phyloP scores from a whole-genome alignment of 2,797 vertebrate species.

The Sandelia bainsii region DNA sequence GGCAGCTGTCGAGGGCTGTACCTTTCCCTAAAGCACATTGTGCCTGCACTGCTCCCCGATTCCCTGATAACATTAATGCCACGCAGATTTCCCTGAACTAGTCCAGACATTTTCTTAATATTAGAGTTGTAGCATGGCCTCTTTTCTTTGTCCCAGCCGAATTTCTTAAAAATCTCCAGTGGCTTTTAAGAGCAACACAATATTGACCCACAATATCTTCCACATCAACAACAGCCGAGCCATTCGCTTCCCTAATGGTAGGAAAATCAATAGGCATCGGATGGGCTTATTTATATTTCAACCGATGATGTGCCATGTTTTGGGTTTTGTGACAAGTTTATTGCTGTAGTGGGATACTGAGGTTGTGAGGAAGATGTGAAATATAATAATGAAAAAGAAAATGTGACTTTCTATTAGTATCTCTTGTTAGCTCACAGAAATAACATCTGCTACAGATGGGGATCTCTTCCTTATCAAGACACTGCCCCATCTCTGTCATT shows the following conservation, averaged over 20 bases:
- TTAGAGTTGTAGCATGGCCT: constrained; percentile 66
- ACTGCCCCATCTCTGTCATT: constrained; percentile 74
- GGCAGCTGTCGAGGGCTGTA: constrained; percentile 77
- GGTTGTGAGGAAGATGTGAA: constrained; percentile 28
- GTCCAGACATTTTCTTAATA: constrained; percentile 76
- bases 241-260: constrained; percentile 74
- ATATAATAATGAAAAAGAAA: constrained; percentile 29
- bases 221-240: constrained; percentile 68
- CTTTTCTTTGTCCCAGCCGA: constrained; percentile 46
- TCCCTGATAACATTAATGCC: constrained; percentile 84
- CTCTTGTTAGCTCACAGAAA: constrained; percentile 60
- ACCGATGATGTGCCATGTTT: constrained; percentile 75
- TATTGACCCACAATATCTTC: constrained; percentile 79
- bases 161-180: constrained; percentile 72
- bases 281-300: constrained; percentile 82
- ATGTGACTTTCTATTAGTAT: constrained; percentile 50
- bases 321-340: constrained; percentile 77
- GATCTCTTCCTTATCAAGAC: constrained; percentile 70
- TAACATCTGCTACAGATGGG: constrained; percentile 66
- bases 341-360: constrained; percentile 53
- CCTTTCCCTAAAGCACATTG: constrained; percentile 82
- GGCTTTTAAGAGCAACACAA: constrained; percentile 78
- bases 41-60: constrained; percentile 72
- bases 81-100: constrained; percentile 82
- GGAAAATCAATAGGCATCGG: constrained; percentile 82